phyloP scores from a whole-genome alignment of 1,140 invertebrate genomes.

The Apis mellifera region DNA sequence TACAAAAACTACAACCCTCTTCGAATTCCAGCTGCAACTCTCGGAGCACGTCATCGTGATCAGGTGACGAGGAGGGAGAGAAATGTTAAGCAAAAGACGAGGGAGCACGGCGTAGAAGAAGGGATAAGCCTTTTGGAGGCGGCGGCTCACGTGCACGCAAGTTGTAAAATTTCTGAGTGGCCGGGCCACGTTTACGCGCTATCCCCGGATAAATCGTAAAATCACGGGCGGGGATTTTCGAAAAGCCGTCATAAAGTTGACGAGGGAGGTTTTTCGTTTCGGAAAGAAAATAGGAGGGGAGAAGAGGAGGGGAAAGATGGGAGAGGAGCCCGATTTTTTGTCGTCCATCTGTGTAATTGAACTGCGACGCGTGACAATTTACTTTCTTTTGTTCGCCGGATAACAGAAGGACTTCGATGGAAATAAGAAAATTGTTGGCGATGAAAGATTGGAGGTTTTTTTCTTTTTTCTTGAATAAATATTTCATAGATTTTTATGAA shows the following conservation, averaged over 20 bases:
- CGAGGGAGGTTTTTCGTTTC: slow-evolving; percentile 17
- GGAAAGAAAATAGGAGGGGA: not conserved
- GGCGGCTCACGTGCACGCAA: not conserved
- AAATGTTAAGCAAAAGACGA: not conserved
- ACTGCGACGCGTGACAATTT: slow-evolving; percentile 24
- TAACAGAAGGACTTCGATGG: not conserved
- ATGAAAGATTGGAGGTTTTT: too few species aligned
- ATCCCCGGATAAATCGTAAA: slow-evolving; percentile 26
- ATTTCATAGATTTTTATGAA: too few species aligned
- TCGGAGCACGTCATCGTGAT: not conserved
- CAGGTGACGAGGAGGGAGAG: too few species aligned
- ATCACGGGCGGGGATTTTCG: slow-evolving; percentile 19
- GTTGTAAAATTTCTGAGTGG: slow-evolving; percentile 37
- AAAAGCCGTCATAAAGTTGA: slow-evolving; percentile 25
- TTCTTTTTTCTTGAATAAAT: too few species aligned
- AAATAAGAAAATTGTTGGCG: not conserved
- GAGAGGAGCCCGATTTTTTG: slow-evolving; percentile 2
- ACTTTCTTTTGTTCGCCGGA: not conserved
- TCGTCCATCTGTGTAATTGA: slow-evolving; percentile 29
- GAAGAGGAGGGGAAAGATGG: slow-evolving; percentile 10
- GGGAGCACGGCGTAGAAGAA: too few species aligned
- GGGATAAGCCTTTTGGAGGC: not conserved
- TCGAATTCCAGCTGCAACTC: not conserved
- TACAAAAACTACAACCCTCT: too few species aligned
- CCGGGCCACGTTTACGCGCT: not conserved